These are phyloP conservation scores for Venusia cambrica DNA, from an alignment of 2,888 invertebrate species.

Conservation along the genomic window DNA sequence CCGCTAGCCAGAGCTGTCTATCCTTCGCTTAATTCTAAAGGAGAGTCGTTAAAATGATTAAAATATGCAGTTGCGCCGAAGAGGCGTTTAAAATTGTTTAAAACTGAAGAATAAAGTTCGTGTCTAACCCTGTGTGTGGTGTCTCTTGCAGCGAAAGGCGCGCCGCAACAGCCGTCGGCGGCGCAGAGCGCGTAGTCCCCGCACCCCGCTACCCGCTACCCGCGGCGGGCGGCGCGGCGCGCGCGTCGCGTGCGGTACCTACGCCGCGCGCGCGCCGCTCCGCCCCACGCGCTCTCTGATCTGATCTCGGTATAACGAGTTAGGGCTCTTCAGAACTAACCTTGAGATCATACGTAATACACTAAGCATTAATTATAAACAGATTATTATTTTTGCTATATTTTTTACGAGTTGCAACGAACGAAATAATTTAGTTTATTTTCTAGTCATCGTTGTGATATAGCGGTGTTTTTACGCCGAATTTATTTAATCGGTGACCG, in stretches of 20 bases:
- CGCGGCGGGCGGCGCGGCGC: slow-evolving; percentile 46
- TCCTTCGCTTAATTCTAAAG: slow-evolving; percentile 70
- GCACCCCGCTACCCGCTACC: slow-evolving; percentile 33
- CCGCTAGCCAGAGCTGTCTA: slow-evolving; percentile 65
- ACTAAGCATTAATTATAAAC: slow-evolving; percentile 49
- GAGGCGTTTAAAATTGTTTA: slow-evolving; percentile 47
- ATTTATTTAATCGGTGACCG: slow-evolving; percentile 54
- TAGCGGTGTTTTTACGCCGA: slow-evolving; percentile 51
- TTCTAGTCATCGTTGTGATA: slow-evolving; percentile 66
- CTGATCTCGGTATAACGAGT: slow-evolving; percentile 79
- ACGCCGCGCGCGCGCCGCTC: slow-evolving; percentile 41
- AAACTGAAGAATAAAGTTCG: slow-evolving; percentile 65
- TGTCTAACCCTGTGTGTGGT: slow-evolving; percentile 80
- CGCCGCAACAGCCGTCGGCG: slow-evolving; percentile 79
- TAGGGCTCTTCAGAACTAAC: slow-evolving; percentile 54
- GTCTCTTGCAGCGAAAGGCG: slow-evolving; percentile 81
- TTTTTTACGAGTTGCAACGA: slow-evolving; percentile 53
- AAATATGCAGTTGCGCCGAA: slow-evolving; percentile 47
- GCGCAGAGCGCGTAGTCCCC: slow-evolving; percentile 80
- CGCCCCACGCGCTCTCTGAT: slow-evolving; percentile 62
- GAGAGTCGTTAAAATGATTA: slow-evolving; percentile 52
- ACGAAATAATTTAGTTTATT: slow-evolving; percentile 51
- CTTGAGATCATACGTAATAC: slow-evolving; percentile 63
- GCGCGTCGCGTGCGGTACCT: slow-evolving; percentile 35
- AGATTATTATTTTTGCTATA: slow-evolving; percentile 56